These are phyloP conservation scores for Coilia nasus DNA, from an alignment of 2,797 vertebrate genomes.

Conservation along the genomic window DNA sequence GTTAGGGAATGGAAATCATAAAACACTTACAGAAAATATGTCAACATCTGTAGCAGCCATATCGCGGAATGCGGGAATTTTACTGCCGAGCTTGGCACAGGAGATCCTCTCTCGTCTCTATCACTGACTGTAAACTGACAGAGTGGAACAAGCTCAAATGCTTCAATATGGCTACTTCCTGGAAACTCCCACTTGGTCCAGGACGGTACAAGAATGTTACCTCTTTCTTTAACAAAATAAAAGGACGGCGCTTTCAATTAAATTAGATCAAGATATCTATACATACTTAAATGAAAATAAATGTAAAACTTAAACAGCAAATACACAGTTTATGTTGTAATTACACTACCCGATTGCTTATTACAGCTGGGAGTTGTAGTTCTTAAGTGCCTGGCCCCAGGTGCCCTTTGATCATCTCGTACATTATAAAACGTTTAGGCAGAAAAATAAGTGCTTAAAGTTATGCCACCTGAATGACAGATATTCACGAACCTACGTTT, in stretches of 20 bases:
- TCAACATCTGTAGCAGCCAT: constrained; percentile 85
- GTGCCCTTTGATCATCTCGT: background rate
- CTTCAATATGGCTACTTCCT: constrained; percentile 88
- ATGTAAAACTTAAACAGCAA: background rate
- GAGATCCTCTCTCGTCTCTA: constrained; percentile 65
- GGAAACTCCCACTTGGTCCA: constrained; percentile 75
- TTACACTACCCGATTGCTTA: background rate
- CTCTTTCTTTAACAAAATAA: constrained; percentile 50
- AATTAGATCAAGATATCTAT: background rate
- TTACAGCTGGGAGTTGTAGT: constrained; percentile 37
- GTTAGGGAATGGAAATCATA: background rate
- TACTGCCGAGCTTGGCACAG: constrained; percentile 60
- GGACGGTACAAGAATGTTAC: constrained; percentile 63
- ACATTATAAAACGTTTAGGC: background rate
- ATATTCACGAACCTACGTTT: too few species aligned
- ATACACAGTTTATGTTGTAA: background rate
- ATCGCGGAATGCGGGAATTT: constrained; percentile 65
- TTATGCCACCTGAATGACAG: background rate
- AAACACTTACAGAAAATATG: constrained; percentile 77
- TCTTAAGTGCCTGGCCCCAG: background rate
- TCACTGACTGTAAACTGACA: constrained; percentile 65
- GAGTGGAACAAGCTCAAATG: constrained; percentile 63
- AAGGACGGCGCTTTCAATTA: constrained; percentile 45
- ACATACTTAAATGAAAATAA: background rate
- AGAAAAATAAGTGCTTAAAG: too few species aligned